A percentile compares a stretch with the other conserved stretches of the same genome.
These are phyloP conservation scores for Scleropages formosus DNA, from an alignment of 2,797 vertebrate species.

Conservation along the genomic window DNA sequence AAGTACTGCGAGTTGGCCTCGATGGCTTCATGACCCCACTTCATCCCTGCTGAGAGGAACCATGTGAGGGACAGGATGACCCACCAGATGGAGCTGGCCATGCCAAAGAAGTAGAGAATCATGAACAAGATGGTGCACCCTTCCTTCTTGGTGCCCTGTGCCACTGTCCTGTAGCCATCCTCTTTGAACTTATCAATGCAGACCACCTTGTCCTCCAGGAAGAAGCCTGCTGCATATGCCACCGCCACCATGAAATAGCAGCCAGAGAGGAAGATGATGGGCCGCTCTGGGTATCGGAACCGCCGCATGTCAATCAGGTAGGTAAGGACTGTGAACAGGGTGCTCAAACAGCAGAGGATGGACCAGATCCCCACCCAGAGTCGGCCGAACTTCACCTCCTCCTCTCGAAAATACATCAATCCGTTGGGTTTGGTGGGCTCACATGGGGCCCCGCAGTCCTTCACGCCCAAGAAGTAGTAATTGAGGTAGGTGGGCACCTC, in stretches of 20 bases:
- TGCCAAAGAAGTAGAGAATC: constrained; percentile 88
- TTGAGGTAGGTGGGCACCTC: constrained; percentile 82
- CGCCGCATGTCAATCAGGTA: constrained; percentile 83
- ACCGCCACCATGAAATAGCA: constrained; percentile 91
- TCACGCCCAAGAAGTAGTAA: constrained; percentile 81
- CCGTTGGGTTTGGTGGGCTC: constrained; percentile 76
- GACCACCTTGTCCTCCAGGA: constrained; percentile 81
- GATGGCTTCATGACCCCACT: constrained; percentile 90
- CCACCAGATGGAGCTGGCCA: constrained; percentile 94
- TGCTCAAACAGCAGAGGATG: constrained; percentile 79
- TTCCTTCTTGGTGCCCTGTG: constrained; percentile 88
- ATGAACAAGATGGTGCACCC: constrained; percentile 89
- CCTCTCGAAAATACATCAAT: constrained; percentile 85
- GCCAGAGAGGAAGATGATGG: constrained; percentile 88
- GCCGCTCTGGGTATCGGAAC: constrained; percentile 87
- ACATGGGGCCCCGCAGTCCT: constrained; percentile 86
- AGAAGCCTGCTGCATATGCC: constrained; percentile 77
- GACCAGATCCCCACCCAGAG: constrained; percentile 87
- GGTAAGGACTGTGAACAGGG: constrained; percentile 86
- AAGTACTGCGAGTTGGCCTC: constrained; percentile 88
- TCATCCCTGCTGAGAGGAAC: constrained; percentile 91
- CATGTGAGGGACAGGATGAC: constrained; percentile 87
- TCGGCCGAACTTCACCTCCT: constrained; percentile 79
- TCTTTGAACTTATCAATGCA: constrained; percentile 79
- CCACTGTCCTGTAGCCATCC: constrained; percentile 80